A percentile compares a stretch with the other conserved stretches of the same genome.
phyloP scores from a whole-genome alignment of 2,888 invertebrate species.

The Agriopis aurantiaria region DNA sequence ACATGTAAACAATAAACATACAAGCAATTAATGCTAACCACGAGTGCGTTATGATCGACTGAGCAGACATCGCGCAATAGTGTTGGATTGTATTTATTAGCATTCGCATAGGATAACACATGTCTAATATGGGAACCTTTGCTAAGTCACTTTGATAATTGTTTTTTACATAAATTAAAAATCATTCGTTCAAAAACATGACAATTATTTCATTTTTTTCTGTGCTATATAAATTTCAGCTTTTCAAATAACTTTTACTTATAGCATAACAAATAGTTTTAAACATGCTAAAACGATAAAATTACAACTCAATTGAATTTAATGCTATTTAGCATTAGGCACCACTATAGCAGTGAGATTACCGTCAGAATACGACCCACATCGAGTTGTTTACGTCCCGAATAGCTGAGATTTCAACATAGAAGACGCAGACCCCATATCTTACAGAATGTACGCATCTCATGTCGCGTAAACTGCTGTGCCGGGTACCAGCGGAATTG shows the following conservation, averaged over 20 bases:
- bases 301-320: too few species aligned
- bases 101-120: not conserved
- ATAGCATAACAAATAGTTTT: too few species aligned
- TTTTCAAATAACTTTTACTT: too few species aligned
- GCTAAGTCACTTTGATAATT: too few species aligned
- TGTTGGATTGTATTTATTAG: not conserved
- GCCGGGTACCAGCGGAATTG: not conserved
- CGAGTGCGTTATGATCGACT: slow-evolving; percentile 59
- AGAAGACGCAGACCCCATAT: slow-evolving; percentile 40
- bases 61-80: slow-evolving; percentile 48
- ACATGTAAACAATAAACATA: slow-evolving; percentile 39
- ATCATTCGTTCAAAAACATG: too few species aligned
- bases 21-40: slow-evolving; percentile 34
- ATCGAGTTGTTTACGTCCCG: slow-evolving; percentile 72
- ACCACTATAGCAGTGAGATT: slow-evolving; percentile 39
- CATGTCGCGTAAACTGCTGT: slow-evolving; percentile 9
- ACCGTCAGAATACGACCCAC: slow-evolving; percentile 66
- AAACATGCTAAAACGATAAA: too few species aligned
- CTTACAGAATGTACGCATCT: slow-evolving; percentile 26
- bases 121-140: not conserved
- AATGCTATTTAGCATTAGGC: not conserved
- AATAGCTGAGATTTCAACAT: slow-evolving; percentile 64
- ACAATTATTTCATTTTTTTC: too few species aligned
- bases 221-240: too few species aligned
- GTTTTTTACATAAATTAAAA: too few species aligned